phyloP scores from a whole-genome alignment of 2,797 vertebrate genomes.

The Galaxias olidus region DNA sequence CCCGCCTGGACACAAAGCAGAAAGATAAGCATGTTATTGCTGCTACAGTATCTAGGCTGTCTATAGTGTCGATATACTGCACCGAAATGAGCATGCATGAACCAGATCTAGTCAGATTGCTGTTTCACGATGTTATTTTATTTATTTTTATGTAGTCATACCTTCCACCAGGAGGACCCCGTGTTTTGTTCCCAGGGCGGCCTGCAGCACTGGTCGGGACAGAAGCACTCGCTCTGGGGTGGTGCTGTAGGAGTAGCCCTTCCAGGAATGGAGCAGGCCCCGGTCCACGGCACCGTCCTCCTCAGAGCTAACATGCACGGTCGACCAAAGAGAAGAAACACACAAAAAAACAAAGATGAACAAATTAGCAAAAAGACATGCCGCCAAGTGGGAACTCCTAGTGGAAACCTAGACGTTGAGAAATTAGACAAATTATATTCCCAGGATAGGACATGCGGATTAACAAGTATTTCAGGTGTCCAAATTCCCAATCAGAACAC shows the following conservation, averaged over 20 bases:
- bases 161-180: conserved; percentile 90
- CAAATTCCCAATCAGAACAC: not conserved
- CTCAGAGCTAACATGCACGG: conserved; percentile 70
- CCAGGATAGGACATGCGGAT: too few relatives aligned
- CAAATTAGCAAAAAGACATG: conserved; percentile 6
- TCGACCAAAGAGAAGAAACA: not conserved
- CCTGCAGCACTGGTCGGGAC: conserved; percentile 87
- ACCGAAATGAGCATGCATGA: too few relatives aligned
- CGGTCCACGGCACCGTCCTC: conserved; percentile 82
- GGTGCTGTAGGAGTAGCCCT: conserved; percentile 83
- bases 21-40: not conserved
- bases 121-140: not conserved
- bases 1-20: conserved; percentile 73
- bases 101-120: not conserved
- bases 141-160: conserved; percentile 45
- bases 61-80: too few relatives aligned
- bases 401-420: too few relatives aligned
- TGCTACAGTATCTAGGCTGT: too few relatives aligned
- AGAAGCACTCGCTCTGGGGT: conserved; percentile 85
- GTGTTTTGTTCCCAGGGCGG: conserved; percentile 85
- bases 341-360: not conserved
- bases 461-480: too few relatives aligned
- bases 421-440: too few relatives aligned
- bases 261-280: conserved; percentile 89
- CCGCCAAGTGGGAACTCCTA: too few relatives aligned